Percentiles rank a stretch among this genome's conserved stretches.
phyloP scores from a whole-genome alignment of 2,888 invertebrate species.

The Sphaeridia pumilis region DNA sequence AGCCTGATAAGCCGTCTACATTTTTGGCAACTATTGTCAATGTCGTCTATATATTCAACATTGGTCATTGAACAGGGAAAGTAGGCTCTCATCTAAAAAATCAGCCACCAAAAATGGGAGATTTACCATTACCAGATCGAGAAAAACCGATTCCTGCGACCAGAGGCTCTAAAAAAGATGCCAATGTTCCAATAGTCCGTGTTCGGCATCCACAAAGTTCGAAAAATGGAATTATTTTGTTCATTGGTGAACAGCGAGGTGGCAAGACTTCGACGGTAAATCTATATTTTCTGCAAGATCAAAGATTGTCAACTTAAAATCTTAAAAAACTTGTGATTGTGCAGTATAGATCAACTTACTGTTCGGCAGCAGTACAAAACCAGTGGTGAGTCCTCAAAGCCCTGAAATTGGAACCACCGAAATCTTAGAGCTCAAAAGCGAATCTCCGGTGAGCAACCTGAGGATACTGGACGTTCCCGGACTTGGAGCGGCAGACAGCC shows the following conservation, averaged over 20 bases:
- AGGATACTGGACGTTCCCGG: constrained; percentile 26
- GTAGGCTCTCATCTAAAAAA: too few species aligned
- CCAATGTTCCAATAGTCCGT: background rate
- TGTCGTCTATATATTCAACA: too few species aligned
- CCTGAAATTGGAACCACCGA: constrained; percentile 11
- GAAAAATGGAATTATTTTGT: constrained; percentile 13
- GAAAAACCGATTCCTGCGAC: constrained; percentile 8
- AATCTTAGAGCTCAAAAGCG: constrained; percentile 18
- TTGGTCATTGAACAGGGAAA: too few species aligned
- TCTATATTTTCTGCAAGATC: too few species aligned
- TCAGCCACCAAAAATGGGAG: too few species aligned
- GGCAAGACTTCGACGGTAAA: constrained; percentile 24
- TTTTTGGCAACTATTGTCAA: too few species aligned
- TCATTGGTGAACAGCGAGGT: constrained; percentile 16
- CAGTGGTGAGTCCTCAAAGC: constrained; percentile 6
- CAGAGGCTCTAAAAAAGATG: background rate
- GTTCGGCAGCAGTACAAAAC: constrained; percentile 14
- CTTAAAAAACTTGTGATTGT: too few species aligned
- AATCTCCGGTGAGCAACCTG: constrained; percentile 13
- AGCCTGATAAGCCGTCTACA: too few species aligned
- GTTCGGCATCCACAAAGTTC: constrained; percentile 23
- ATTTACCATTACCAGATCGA: too few species aligned
- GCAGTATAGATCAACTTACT: constrained; percentile 22
- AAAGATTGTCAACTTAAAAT: background rate
- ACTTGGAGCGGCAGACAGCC: constrained; percentile 11